Evolutionary conservation across 2,888 invertebrate species (phyloP).

Genomic region (Perizoma affinitatum): DNA sequence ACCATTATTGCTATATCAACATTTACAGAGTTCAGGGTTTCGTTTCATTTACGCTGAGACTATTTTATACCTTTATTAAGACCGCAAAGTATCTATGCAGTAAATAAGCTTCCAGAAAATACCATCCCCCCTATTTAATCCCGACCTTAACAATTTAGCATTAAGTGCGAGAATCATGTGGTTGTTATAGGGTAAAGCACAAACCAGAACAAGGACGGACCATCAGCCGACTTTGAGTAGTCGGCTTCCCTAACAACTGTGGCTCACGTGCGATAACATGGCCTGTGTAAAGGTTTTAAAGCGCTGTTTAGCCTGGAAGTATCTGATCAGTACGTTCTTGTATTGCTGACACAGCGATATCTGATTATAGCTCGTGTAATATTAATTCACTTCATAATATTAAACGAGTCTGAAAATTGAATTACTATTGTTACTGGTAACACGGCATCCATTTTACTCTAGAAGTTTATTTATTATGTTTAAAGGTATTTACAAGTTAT

Average conservation of each 20-base stretch:
- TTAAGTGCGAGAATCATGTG: constrained; percentile 36
- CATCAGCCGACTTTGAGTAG: constrained; percentile 58
- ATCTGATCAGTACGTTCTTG: constrained; percentile 21
- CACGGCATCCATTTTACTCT: too few species aligned
- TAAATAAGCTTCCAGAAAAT: constrained; percentile 28
- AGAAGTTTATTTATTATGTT: too few species aligned
- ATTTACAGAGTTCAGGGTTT: too few species aligned
- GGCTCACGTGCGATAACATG: constrained; percentile 23
- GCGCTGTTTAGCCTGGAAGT: constrained; percentile 26
- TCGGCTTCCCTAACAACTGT: constrained; percentile 55
- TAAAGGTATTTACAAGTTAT: too few species aligned
- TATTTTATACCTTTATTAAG: constrained; percentile 29
- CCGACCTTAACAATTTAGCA: constrained; percentile 32
- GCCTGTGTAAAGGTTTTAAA: constrained; percentile 22
- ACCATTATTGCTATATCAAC: too few species aligned
- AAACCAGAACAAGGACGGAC: constrained; percentile 54
- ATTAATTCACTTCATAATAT: constrained; percentile 13
- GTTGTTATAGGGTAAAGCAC: constrained; percentile 47
- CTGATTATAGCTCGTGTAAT: constrained; percentile 31
- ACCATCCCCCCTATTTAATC: constrained; percentile 23
- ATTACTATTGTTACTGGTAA: background rate
- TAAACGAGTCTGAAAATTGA: constrained; percentile 13
- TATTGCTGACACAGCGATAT: constrained; percentile 34
- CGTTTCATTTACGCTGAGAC: constrained; percentile 27
- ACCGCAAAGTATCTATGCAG: constrained; percentile 28